Conservation (phyloP, 2,113 vertebrate species). For the Zosterops japonicus region DNA sequence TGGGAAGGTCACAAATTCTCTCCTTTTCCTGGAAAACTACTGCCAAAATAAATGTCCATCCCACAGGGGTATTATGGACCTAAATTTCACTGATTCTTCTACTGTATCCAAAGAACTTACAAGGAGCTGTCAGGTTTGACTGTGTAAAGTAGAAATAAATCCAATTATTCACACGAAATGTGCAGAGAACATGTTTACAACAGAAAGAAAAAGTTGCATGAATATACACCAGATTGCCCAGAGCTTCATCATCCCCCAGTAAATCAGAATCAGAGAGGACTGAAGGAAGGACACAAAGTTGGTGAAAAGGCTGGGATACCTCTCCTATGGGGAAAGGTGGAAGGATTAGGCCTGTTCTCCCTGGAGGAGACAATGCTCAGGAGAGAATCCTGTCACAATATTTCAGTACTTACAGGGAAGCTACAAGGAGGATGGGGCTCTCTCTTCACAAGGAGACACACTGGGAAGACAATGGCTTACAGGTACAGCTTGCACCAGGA, state of each 20-base stretch:
- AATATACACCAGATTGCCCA: background rate
- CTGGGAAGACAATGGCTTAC: background rate
- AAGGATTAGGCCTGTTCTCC: background rate
- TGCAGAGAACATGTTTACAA: background rate
- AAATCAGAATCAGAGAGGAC: background rate
- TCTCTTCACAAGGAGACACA: background rate
- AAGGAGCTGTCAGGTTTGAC: background rate
- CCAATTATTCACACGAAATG: background rate
- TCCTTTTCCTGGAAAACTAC: background rate
- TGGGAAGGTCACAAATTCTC: background rate
- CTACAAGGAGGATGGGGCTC: accelerated
- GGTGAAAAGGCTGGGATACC: background rate
- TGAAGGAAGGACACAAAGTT: background rate
- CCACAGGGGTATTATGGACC: background rate
- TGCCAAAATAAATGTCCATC: background rate
- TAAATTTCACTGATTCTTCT: background rate
- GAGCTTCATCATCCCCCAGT: background rate
- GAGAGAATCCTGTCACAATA: background rate
- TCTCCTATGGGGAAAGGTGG: background rate
- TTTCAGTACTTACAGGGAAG: background rate
- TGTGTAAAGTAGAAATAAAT: background rate
- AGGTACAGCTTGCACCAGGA: background rate
- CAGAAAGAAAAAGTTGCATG: background rate
- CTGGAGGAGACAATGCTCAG: background rate
- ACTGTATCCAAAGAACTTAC: background rate